phyloP scores from a whole-genome alignment of 1,140 invertebrate genomes.

The Fopius arisanus region DNA sequence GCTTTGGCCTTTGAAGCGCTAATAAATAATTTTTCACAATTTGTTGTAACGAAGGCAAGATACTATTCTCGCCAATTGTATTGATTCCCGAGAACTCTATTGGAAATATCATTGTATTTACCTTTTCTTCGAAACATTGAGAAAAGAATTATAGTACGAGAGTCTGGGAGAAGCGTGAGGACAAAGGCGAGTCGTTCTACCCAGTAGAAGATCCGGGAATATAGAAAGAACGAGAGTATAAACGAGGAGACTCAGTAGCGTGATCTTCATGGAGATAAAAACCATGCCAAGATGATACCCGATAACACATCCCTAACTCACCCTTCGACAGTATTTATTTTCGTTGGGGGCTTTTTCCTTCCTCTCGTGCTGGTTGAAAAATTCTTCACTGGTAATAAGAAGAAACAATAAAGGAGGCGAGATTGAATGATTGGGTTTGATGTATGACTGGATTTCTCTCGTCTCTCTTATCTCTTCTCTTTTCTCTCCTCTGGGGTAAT shows the following conservation, averaged over 20 bases:
- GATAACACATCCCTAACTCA: slow-evolving; percentile 18
- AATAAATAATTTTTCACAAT: too few species aligned
- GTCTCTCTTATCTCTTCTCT: too few species aligned
- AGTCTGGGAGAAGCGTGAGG: neutral
- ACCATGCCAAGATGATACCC: slow-evolving; percentile 34
- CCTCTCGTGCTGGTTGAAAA: neutral
- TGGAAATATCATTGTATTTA: too few species aligned
- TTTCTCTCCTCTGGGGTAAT: neutral
- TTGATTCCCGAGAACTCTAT: too few species aligned
- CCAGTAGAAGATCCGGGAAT: slow-evolving; percentile 30
- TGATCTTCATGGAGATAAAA: slow-evolving; percentile 27
- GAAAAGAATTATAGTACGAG: slow-evolving; percentile 9
- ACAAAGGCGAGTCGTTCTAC: slow-evolving; percentile 19
- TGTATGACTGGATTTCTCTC: neutral
- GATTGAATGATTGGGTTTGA: slow-evolving; percentile 16
- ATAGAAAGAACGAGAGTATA: slow-evolving; percentile 32
- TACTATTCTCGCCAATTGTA: too few species aligned
- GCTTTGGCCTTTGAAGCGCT: too few species aligned
- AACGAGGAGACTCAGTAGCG: slow-evolving; percentile 23
- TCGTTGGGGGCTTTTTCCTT: neutral
- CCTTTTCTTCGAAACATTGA: neutral
- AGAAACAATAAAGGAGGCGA: neutral
- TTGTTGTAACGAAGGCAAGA: too few species aligned
- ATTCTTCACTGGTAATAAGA: neutral
- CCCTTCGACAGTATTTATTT: slow-evolving; percentile 5